Conservation (phyloP, 2,888 invertebrate genomes). For the Macrosiphum euphorbiae region DNA sequence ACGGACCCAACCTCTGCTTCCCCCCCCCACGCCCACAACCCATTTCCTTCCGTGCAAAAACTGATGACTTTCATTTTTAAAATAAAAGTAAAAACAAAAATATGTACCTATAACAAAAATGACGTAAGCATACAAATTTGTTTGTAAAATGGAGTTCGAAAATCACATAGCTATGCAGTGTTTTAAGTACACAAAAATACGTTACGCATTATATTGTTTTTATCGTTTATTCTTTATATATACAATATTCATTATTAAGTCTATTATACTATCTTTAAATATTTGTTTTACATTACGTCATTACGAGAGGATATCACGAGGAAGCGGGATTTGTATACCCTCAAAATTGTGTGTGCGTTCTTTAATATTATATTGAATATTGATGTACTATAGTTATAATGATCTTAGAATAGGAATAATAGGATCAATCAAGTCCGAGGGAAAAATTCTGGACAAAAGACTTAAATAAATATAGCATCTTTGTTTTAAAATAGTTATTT, state of each 20-base stretch:
- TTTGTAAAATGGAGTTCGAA: not conserved
- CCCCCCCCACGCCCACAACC: not conserved
- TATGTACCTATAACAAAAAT: not conserved
- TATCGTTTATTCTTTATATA: not conserved
- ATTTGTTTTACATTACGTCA: not conserved
- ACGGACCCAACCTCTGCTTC: not conserved
- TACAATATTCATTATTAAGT: too few species aligned
- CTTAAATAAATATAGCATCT: not conserved
- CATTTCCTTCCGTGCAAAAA: not conserved
- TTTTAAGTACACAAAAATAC: not conserved
- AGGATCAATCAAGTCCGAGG: not conserved
- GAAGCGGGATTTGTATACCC: not conserved
- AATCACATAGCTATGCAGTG: not conserved
- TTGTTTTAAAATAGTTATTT: not conserved
- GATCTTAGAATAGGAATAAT: not conserved
- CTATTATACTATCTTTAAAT: not conserved
- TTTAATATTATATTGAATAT: not conserved
- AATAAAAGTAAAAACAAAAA: constrained; percentile 11
- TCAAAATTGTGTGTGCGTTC: not conserved
- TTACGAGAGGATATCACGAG: not conserved
- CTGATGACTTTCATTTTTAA: not conserved
- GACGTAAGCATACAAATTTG: not conserved
- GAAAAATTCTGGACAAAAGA: not conserved
- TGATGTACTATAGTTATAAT: not conserved
- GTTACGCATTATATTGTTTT: not conserved